Evolutionary conservation across 92 coral and sea anemone species (phyloP).

Genomic region (Anthopleura xanthogrammica): DNA sequence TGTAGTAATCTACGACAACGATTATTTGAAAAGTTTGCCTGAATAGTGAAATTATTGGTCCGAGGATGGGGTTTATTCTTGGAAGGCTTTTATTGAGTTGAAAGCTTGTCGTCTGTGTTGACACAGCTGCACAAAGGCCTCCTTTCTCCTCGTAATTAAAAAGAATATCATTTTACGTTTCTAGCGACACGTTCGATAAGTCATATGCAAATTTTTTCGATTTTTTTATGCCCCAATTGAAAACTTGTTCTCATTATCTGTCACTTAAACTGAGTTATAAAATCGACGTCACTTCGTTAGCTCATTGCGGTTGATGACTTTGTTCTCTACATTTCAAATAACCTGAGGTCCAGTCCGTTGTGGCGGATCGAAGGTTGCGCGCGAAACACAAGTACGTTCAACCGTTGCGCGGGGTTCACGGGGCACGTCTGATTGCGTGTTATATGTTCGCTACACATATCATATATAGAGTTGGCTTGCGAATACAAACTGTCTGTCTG

Average conservation of each 20-base stretch:
- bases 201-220: constrained; percentile 74
- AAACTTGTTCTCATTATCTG: constrained; percentile 69
- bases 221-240: constrained; percentile 61
- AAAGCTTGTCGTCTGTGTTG: constrained; percentile 98
- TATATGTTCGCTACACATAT: constrained; percentile 70
- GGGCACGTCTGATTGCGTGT: constrained; percentile 33
- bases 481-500: constrained; percentile 59
- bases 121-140: constrained; percentile 99
- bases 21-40: constrained; percentile 87
- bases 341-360: constrained; percentile 35
- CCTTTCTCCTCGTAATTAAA: constrained; percentile 93
- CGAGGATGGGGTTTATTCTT: constrained; percentile 82
- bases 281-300: constrained; percentile 51
- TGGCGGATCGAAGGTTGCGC: constrained; percentile 38
- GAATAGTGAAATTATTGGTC: constrained; percentile 93
- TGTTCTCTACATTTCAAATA: constrained; percentile 58
- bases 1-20: constrained; percentile 81
- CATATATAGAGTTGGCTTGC: constrained; percentile 61
- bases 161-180: constrained; percentile 96
- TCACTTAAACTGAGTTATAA: constrained; percentile 54
- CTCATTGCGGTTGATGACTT: constrained; percentile 49
- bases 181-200: constrained; percentile 78
- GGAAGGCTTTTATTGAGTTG: constrained; percentile 95
- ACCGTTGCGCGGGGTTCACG: constrained; percentile 36
- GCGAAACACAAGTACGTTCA: constrained; percentile 18